Percentiles rank a stretch among this genome's conserved stretches.
These are phyloP conservation scores for Bacillus rossius DNA, from an alignment of 1,140 invertebrate species.

Conservation along the genomic window DNA sequence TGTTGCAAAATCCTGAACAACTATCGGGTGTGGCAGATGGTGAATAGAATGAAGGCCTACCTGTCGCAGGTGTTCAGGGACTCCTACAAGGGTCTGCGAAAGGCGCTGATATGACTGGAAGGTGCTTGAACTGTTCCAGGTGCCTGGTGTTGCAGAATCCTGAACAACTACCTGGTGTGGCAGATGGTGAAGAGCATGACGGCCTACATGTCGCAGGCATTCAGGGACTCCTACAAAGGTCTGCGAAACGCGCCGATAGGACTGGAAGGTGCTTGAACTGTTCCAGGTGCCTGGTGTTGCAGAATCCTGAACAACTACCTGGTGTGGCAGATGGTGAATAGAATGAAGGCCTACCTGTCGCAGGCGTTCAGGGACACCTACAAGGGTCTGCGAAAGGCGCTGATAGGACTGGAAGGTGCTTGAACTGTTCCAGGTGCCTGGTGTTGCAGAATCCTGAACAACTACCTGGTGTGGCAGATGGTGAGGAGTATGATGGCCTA, in stretches of 20 bases:
- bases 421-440: no score
- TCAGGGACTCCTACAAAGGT: constrained; percentile 86
- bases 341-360: constrained; percentile 74
- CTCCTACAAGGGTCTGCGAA: constrained; percentile 83
- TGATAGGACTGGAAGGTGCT: constrained; percentile 82
- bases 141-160: constrained; percentile 59
- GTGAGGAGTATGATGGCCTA: constrained; percentile 73
- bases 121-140: no score
- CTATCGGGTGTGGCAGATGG: constrained; percentile 91
- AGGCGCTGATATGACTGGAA: constrained; percentile 81
- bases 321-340: constrained; percentile 86
- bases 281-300: no score
- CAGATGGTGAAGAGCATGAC: constrained; percentile 79
- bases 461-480: constrained; percentile 92
- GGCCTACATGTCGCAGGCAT: constrained; percentile 80
- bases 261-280: constrained; percentile 75
- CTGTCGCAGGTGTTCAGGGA: constrained; percentile 88
- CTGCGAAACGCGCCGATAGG: constrained; percentile 83
- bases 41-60: constrained; percentile 70
- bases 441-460: constrained; percentile 76
- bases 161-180: constrained; percentile 94
- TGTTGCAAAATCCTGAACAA: constrained; percentile 80
- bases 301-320: constrained; percentile 89
- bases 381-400: constrained; percentile 80
- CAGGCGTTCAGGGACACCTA: constrained; percentile 89